Base-by-base conservation (phyloP, 2,113 vertebrate species). In the Tautogolabrus adspersus region DNA sequence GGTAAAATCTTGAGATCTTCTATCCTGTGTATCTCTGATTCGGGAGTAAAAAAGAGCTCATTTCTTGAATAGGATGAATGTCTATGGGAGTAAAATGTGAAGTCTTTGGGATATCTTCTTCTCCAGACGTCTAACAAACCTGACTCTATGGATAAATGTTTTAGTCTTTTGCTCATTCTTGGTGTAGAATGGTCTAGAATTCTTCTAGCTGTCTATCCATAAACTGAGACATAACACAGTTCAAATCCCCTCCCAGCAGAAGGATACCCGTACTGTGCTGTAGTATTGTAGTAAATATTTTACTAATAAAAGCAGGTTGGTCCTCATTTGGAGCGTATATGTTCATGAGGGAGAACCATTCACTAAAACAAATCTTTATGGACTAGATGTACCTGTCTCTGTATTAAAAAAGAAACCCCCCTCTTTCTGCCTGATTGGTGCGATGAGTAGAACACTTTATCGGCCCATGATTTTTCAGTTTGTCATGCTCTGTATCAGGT, bases 41-140 rank as follows among this genome's bases (percentile, higher is more conserved):
- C 51, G 38, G 6, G 38, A 1, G 62, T 58, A 3, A 75, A 66
- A 10, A 58, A 23, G 30, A 21, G 37, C 8, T 60, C 55, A 1
- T 42, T 60, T 18, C 63, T 60, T 0, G 73, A 67, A 3, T 67
- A 75, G 4, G 56, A 67, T 13, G 34, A 0, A 1, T 67, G 72
- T 19, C 64, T 75, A 2, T 3, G 12, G 13, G 73, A 75, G 1
- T 60, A 75, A 6, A 67, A 67, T 2, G 44, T 75, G 3, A 75
- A 75, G 8, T 59, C 1, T 66, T 15, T 66, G 1, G 54, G 40
- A 10, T 13, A 49, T 5, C 40, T 75, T 1, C 44, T 51, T 22
- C 72, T 66, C 46, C 64, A 67, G 19, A 67, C 6, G 42, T 60
- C 73, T 8, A 52, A 55, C 1, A 67, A 22, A 3, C 46, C 63